Evolutionary conservation across 1,140 invertebrate species (phyloP), one percentile per base, ranked within the genome.

Genomic region (Patella vulgata): DNA sequence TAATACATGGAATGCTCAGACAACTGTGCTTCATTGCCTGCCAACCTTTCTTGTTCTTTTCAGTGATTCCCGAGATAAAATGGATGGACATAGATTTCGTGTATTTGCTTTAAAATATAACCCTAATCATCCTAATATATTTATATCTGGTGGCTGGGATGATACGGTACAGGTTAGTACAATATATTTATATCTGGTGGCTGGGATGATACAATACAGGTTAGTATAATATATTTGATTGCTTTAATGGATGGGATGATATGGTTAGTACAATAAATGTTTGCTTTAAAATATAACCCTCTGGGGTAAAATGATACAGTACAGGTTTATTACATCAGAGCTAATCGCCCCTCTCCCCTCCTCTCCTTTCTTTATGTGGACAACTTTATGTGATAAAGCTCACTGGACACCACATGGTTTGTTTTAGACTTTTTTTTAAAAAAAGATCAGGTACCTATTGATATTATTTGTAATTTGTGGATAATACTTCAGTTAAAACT

Each of bases 121-220:
- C 76, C 90, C 90, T 0, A 85, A 82, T 70, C 88, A 88, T 17
- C 83, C 86, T 42, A 86, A 91, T 70, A 87, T 91, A 74, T 84
- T 92, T 44, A 86, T 91, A 40, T 89, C 89, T 1, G 90, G 89
- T 1, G 90, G 91, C 3, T 91, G 90, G 90, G 90, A 92, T 72
- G 84, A 90, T 70, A 87, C 87, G 0, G 85, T 92, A 0, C 88
- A 90, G 67, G 90, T 90, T 60, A 36, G 58, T 42, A 30, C n/a
- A n/a, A 91, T 70, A 87, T 91, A 74, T 84, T 92, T 44, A 86
- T 91, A 40, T 89, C 89, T 1, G 90, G 89, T 1, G 90, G 91
- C 3, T 91, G 90, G 90, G 90, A 92, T 72, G 84, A 90, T 70
- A 87, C 87, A 0, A 85, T 92, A 0, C 88, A 90, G 67, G 90